Evolutionary conservation across 2,113 vertebrate genomes (phyloP), one percentile per base, ranked within the genome.

Genomic region (Oncorhynchus keta): DNA sequence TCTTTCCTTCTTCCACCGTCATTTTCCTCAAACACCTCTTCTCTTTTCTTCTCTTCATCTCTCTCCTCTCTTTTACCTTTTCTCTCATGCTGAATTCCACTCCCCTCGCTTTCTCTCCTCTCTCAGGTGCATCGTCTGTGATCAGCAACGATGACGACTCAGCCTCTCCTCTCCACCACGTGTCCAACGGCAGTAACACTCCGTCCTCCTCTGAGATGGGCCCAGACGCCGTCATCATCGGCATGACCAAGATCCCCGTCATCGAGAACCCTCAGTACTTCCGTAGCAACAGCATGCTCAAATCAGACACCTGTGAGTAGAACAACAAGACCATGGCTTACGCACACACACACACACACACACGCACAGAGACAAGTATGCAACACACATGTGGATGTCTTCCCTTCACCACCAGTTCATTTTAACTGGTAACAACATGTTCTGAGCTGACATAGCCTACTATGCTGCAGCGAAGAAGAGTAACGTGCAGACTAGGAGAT

Each of bases 191-290:
- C 85, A 98, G 97, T 84, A 98, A 97, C 85, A 98, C 97, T 4
- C 97, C 96, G 0, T 97, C 97, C 4, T 98, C 97, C 64, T 97
- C 97, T 12, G 97, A 98, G 81, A 96, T 96, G 0, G 97, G 96
- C 57, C 95, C 96, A 0, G 97, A 98, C 1, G 95, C 97, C 1
- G 97, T 98, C 69, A 96, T 98, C 82, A 98, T 98, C 75, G 96
- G 97, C 76, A 97, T 98, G 97, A 98, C 96, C 5, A 97, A 98
- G 92, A 98, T 98, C 86, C 97, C 97, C 0, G 95, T 98, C 76
- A 98, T 98, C 22, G 97, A 98, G 93, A 98, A 98, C 89, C 97
- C 97, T 0, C 97, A 98, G 86, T 98, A 98, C 88, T 98, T 98
- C 90, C 95, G 97, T 88, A 98, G 96, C 90, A 96, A 96, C 61